Evolutionary conservation across 92 coral and sea anemone species (phyloP).

Genomic region (Pocillopora meandrina): DNA sequence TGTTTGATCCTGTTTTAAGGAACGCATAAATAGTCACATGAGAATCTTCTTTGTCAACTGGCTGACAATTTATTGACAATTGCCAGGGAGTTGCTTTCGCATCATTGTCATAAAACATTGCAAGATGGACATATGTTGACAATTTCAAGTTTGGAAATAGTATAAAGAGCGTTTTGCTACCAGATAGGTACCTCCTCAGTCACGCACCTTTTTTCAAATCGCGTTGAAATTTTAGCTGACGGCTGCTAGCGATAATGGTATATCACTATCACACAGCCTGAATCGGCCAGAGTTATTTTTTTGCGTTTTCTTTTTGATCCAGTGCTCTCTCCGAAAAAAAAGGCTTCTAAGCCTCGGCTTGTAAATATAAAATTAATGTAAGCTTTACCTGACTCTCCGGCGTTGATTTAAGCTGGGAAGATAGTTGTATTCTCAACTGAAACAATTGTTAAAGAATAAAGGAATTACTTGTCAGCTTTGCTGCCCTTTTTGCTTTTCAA

Average conservation of each 20-base stretch:
- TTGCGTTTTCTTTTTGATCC: not conserved
- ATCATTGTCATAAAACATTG: not conserved
- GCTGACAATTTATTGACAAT: not conserved
- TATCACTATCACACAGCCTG: not conserved
- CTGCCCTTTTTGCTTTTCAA: not conserved
- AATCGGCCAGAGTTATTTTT: not conserved
- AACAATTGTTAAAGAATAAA: conserved; percentile 10
- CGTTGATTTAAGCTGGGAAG: conserved; percentile 15
- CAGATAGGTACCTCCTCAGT: not conserved
- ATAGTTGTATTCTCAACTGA: not conserved
- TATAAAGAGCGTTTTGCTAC: not conserved
- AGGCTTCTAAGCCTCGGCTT: not conserved
- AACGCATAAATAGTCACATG: not conserved
- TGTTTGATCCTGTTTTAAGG: conserved; percentile 14
- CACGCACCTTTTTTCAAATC: no score
- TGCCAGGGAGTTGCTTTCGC: not conserved
- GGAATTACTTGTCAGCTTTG: not conserved
- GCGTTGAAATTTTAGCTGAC: not conserved
- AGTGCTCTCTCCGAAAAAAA: not conserved
- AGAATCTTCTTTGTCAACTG: not conserved
- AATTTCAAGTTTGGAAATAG: not conserved
- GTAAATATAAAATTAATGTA: conserved; percentile 28
- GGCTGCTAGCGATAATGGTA: not conserved
- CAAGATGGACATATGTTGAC: not conserved
- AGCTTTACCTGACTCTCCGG: conserved; percentile 11